Evolutionary conservation across 2,113 vertebrate species (phyloP).

Genomic region (Serilophus lunatus): DNA sequence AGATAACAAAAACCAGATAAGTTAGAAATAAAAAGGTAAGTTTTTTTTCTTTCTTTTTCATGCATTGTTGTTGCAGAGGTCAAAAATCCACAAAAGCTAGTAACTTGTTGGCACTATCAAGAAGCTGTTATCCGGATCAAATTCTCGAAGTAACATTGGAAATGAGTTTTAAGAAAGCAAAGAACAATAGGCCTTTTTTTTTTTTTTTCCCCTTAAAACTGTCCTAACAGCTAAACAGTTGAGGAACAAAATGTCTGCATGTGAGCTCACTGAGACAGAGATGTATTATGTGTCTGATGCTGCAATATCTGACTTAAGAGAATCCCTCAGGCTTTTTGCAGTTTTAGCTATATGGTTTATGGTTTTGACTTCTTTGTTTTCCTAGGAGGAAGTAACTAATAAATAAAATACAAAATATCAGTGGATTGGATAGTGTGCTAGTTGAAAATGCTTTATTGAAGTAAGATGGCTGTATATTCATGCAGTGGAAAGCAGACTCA

Average conservation of each 20-base stretch:
- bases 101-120: neutral
- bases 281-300: neutral
- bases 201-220: neutral
- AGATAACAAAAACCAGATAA: slow-evolving; percentile 66
- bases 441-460: neutral
- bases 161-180: neutral
- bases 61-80: neutral
- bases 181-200: neutral
- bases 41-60: slow-evolving; percentile 34
- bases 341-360: neutral
- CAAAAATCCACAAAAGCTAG: neutral
- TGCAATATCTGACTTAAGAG: neutral
- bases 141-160: neutral
- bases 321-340: neutral
- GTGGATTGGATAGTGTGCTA: neutral
- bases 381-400: neutral
- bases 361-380: neutral
- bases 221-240: neutral
- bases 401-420: neutral
- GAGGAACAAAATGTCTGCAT: neutral
- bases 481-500: neutral
- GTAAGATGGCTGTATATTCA: neutral
- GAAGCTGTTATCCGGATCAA: neutral
- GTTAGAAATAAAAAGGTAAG: slow-evolving; percentile 49
- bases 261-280: neutral